Evolutionary conservation across 2,797 vertebrate species (phyloP), one percentile per base, ranked within the genome.

Genomic region (Melanotaenia parkinsoni): DNA sequence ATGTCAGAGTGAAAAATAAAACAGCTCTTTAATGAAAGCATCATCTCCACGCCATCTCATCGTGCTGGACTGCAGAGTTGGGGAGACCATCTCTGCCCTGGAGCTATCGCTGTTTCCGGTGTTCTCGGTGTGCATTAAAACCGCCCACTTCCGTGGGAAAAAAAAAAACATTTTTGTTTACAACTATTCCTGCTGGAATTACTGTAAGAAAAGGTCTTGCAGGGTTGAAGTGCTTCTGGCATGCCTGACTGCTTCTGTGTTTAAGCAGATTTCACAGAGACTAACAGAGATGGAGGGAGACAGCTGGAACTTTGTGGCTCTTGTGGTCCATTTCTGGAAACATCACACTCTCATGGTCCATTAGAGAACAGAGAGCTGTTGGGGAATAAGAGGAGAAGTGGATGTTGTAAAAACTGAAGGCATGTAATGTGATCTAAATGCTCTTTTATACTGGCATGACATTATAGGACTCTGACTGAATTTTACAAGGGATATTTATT

Each of bases 321-420:
- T 78, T 78, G 73, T 74, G 78, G 69, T 83, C 83, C 83, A 88
- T 93, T 88, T 86, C 83, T 87, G 83, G 65, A 88, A 85, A 83
- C 65, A 75, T 45, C 67, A 24, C 14, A 53, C 84, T 87, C 79
- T 85, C 77, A 85, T 3, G 26, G 85, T 87, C 89, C 89, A 92
- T 92, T 92, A 91, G 80, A 85, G 74, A 74, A 71, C 70, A 69
- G 59, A 18, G 71, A 73, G 80, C 83, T 71, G 79, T 82, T 78
- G 53, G 60, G 72, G 71, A 77, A 80, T 30, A 56, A 50, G 1
- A 59, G 54, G 64, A 80, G 67, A 72, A 63, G 50, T 65, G 70
- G 63, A 63, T 69, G 61, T 78, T 71, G 63, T 54, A 38, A 32
- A 68, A 80, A 70, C 62, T 11, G 63, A 58, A 38, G 24, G 40